Base-by-base conservation (phyloP, 2,888 invertebrate genomes). In the Crematogaster levior region DNA sequence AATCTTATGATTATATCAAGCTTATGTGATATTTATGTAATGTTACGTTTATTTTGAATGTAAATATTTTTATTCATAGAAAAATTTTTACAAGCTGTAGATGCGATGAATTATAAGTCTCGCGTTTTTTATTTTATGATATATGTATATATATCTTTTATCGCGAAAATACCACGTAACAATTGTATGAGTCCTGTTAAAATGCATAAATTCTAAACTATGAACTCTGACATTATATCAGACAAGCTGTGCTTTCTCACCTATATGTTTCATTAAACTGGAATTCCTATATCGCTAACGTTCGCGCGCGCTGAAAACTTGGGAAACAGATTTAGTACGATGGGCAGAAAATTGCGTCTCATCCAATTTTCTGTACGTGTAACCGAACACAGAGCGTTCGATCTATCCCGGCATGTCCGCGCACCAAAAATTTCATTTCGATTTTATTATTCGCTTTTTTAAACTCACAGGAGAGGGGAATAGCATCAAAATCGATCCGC, bases 371-470 rank as follows among this genome's bases (percentile, higher is more conserved):
- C 68, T 34, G 34, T 68, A 56, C 68, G 68, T 56, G 68, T 79
- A 79, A 79, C 68, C 56, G 56, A 56, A 79, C 68, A 58, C 18
- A 68, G 56, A 56, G 56, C 56, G 56, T 79, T 68, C 68, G 77
- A 79, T 79, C 77, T 79, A 43, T 56, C 21, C 48, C 68, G 56
- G 68, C 43, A 43, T 79, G 68, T 56, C 43, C 68, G 68, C 21
- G 40, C 53, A 27, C 40, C 75, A 68, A 79, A 68, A 79, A 79
- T 79, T 79, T 79, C 68, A 79, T 79, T 68, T 68, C 56, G 56
- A 79, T 79, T 79, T 79, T 79, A 79, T 79, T 68, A 79, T 58
- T 68, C 56, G 40, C 77, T 68, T 68, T 79, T 79, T 79, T 77
- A 77, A 79, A 79, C 77, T 68, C 56, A 3, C 77, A 46, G 40